Conservation (phyloP, 2,797 vertebrate genomes). For the Coranthus polyacanthus region DNA sequence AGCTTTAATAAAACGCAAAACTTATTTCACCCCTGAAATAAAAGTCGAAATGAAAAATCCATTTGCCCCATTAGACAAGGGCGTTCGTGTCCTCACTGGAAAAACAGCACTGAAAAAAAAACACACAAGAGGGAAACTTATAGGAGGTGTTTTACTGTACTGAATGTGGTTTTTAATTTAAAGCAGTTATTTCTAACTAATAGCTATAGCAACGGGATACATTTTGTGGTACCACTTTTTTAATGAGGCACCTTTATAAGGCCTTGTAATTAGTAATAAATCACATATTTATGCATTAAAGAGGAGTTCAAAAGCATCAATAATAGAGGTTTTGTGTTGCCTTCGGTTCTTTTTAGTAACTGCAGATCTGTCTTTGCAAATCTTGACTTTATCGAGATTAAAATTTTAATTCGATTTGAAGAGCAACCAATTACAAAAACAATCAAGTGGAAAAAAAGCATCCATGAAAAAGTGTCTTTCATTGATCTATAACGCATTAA, state of each 20-base stretch:
- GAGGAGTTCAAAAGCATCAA: no score
- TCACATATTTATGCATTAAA: background rate
- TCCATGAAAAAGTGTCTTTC: no score
- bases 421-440: no score
- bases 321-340: no score
- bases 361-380: no score
- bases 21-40: conserved; percentile 8
- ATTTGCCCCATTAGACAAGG: background rate
- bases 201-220: background rate
- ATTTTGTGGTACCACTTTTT: background rate
- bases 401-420: no score
- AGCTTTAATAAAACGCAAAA: conserved; percentile 30
- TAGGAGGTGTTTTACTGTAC: background rate
- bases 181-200: background rate
- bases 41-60: conserved; percentile 14
- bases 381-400: no score
- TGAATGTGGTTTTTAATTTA: conserved; percentile 1
- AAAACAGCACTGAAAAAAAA: conserved; percentile 27
- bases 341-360: no score
- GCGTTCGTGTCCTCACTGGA: conserved; percentile 1
- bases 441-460: no score
- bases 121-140: background rate
- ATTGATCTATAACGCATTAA: no score
- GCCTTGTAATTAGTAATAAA: background rate
- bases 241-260: background rate